These are phyloP conservation scores for Proisotoma minuta DNA, from an alignment of 2,888 invertebrate genomes.

Conservation along the genomic window DNA sequence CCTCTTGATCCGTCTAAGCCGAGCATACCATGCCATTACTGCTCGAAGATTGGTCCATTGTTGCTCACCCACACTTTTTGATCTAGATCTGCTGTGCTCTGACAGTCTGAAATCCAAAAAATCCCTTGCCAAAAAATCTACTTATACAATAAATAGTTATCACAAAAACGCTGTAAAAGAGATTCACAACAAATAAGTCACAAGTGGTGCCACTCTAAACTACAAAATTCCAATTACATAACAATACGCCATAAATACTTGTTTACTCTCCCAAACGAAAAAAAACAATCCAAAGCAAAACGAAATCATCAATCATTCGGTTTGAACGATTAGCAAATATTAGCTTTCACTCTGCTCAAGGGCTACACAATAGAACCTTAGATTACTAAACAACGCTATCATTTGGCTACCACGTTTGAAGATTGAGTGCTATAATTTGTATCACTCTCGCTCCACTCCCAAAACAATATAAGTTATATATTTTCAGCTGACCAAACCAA, in stretches of 20 bases:
- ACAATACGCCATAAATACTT: neutral
- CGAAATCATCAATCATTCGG: neutral
- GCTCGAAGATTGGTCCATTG: constrained; percentile 83
- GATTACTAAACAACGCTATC: no score
- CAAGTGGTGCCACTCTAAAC: neutral
- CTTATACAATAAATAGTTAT: no score
- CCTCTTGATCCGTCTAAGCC: constrained; percentile 86
- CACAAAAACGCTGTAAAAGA: constrained; percentile 1
- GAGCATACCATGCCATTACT: constrained; percentile 84
- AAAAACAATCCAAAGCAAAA: neutral
- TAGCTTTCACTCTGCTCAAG: no score
- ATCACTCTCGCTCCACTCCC: no score
- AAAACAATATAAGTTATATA: no score
- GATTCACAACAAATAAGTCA: neutral
- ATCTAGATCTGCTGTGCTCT: constrained; percentile 48
- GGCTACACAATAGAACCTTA: no score
- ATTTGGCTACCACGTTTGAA: no score
- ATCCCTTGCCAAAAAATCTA: constrained; percentile 1
- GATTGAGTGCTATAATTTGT: no score
- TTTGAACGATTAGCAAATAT: no score
- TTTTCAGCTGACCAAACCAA: no score
- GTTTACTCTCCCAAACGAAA: neutral
- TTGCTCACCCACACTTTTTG: constrained; percentile 56
- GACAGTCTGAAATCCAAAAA: constrained; percentile 46
- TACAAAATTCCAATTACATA: neutral